phyloP scores from a whole-genome alignment of 1,140 invertebrate species.

The Chironomus tepperi region DNA sequence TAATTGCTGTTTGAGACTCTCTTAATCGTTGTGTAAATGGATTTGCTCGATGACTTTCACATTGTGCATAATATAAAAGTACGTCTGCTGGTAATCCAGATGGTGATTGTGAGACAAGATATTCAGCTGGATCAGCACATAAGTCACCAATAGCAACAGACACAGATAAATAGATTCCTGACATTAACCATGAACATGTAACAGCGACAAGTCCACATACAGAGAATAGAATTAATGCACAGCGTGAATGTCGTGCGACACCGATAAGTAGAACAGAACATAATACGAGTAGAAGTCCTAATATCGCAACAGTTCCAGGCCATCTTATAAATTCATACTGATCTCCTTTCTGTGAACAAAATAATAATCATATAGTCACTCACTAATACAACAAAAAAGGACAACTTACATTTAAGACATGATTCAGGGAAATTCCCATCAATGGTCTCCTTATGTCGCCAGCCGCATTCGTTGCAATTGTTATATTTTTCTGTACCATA shows the following conservation, averaged over 20 bases:
- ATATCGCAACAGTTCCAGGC: constrained; percentile 67
- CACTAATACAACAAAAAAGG: neutral
- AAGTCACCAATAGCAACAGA: constrained; percentile 70
- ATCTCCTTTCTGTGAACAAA: constrained; percentile 40
- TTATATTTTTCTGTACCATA: constrained; percentile 58
- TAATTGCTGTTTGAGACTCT: constrained; percentile 62
- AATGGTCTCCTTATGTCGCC: constrained; percentile 63
- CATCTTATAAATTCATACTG: constrained; percentile 57
- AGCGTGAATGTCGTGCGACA: constrained; percentile 70
- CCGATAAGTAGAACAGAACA: constrained; percentile 74
- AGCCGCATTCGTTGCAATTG: constrained; percentile 57
- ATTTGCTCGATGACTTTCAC: constrained; percentile 65
- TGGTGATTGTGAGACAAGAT: constrained; percentile 66
- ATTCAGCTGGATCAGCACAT: constrained; percentile 68
- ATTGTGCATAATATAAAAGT: constrained; percentile 72
- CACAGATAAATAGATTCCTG: constrained; percentile 69
- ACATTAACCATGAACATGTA: constrained; percentile 82
- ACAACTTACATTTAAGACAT: constrained; percentile 47
- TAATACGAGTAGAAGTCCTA: constrained; percentile 66
- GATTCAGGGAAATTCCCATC: constrained; percentile 54
- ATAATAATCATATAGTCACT: neutral
- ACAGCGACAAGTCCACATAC: constrained; percentile 81
- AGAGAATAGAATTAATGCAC: constrained; percentile 42
- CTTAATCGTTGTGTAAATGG: constrained; percentile 67
- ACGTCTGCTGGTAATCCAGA: constrained; percentile 57